Evolutionary conservation across 1,140 invertebrate species (phyloP).

Genomic region (Saccostrea glomerata): DNA sequence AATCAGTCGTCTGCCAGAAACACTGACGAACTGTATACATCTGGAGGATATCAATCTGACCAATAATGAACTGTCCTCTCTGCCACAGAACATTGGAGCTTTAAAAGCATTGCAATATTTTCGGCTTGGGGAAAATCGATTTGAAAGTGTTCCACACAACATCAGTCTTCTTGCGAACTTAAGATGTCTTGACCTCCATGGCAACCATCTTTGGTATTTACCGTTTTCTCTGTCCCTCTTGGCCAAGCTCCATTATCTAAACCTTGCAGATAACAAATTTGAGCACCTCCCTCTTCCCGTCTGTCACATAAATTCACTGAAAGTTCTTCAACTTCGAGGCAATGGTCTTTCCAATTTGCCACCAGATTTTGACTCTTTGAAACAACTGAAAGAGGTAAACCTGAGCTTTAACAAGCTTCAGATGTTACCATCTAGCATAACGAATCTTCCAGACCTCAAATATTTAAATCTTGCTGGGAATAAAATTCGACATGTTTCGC

Average conservation of each 20-base stretch:
- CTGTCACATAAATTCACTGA: constrained; percentile 67
- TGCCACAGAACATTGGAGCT: constrained; percentile 67
- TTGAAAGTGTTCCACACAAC: constrained; percentile 73
- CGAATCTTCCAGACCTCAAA: constrained; percentile 59
- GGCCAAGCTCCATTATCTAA: constrained; percentile 68
- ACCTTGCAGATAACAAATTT: constrained; percentile 72
- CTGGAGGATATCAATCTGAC: constrained; percentile 70
- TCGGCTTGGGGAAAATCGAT: constrained; percentile 70
- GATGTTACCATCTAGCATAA: constrained; percentile 59
- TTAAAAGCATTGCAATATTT: constrained; percentile 68
- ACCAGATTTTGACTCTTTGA: constrained; percentile 70
- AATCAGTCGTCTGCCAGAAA: constrained; percentile 70
- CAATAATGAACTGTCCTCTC: constrained; percentile 67
- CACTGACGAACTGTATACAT: constrained; percentile 72
- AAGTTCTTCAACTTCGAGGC: constrained; percentile 66
- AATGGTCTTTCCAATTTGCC: constrained; percentile 70
- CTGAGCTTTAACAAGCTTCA: constrained; percentile 70
- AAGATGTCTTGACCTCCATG: constrained; percentile 69
- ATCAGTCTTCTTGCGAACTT: constrained; percentile 69
- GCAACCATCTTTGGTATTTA: constrained; percentile 73
- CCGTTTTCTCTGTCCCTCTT: constrained; percentile 71
- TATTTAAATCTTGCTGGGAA: constrained; percentile 73
- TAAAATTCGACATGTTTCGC: constrained; percentile 65
- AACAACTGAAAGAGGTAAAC: constrained; percentile 71
- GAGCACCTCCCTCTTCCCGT: constrained; percentile 74